phyloP scores from a whole-genome alignment of 2,113 vertebrate species.

The Vulpes vulpes region DNA sequence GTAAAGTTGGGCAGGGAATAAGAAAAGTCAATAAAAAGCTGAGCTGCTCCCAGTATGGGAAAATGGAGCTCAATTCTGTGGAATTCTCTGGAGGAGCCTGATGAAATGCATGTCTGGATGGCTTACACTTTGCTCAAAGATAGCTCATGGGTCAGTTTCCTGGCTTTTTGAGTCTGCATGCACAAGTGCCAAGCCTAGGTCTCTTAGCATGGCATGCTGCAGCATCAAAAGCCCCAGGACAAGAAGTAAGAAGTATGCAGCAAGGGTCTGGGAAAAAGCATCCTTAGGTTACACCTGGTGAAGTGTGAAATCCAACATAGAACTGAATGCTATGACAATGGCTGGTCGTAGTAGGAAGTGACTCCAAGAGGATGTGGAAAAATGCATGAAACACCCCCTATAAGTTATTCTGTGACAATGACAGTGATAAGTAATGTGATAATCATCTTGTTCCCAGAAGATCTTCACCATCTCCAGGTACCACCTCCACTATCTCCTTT shows the following conservation, averaged over 20 bases:
- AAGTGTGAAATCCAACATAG: neutral
- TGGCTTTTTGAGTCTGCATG: neutral
- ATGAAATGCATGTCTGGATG: neutral
- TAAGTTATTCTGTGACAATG: neutral
- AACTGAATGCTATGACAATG: neutral
- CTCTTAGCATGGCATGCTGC: neutral
- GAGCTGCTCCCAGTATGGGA: neutral
- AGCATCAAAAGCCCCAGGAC: neutral
- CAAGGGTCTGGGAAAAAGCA: neutral
- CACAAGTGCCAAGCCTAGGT: neutral
- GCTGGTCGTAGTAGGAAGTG: neutral
- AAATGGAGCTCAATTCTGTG: neutral
- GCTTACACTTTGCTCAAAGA: neutral
- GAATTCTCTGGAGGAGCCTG: conserved; percentile 3
- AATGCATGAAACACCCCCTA: neutral
- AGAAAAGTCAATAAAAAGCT: neutral
- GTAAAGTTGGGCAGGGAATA: neutral
- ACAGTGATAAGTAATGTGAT: neutral
- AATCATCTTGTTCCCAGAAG: neutral
- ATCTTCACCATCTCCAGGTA: neutral
- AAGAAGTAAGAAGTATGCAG: neutral
- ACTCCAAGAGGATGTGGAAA: neutral
- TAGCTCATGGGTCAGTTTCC: rapidly evolving
- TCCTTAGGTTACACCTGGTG: neutral
- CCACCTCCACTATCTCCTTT: neutral